Evolutionary conservation across 1,140 invertebrate genomes (phyloP).

Genomic region (Hypothenemus hampei): DNA sequence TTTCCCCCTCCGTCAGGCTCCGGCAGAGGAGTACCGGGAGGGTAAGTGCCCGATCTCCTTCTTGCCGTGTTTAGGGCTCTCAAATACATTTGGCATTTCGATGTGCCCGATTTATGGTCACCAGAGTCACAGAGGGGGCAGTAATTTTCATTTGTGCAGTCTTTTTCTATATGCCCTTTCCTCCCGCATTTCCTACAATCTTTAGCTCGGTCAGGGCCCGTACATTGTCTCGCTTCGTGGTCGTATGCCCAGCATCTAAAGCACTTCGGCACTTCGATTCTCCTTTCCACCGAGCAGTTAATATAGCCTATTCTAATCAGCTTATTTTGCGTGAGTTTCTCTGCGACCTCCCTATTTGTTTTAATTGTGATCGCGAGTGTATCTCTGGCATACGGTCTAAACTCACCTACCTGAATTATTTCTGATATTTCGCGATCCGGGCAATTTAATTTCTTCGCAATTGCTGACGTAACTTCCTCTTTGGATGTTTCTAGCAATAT

Average conservation of each 20-base stretch:
- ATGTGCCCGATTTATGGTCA: not conserved
- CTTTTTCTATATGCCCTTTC: conserved; percentile 3
- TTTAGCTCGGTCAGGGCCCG: conserved; percentile 14
- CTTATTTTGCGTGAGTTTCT: not conserved
- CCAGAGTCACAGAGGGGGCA: not conserved
- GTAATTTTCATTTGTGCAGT: not conserved
- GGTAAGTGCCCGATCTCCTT: not conserved
- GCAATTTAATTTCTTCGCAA: not conserved
- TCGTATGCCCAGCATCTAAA: conserved; percentile 16
- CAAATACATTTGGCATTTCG: not conserved
- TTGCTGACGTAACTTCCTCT: conserved; percentile 8
- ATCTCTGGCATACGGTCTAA: not conserved
- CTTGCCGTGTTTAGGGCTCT: not conserved
- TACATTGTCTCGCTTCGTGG: conserved; percentile 12
- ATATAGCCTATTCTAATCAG: conserved; percentile 12
- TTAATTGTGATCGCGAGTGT: conserved; percentile 7
- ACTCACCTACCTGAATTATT: not conserved
- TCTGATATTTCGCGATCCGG: too few species aligned
- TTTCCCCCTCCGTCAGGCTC: too few species aligned
- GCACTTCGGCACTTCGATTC: conserved; percentile 12
- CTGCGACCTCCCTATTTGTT: not conserved
- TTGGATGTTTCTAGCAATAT: not conserved
- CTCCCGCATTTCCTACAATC: conserved; percentile 16
- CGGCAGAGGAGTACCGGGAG: too few species aligned
- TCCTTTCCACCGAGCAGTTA: conserved; percentile 9